phyloP scores from a whole-genome alignment of 2,888 invertebrate species.

The Ganaspis brasiliensis region DNA sequence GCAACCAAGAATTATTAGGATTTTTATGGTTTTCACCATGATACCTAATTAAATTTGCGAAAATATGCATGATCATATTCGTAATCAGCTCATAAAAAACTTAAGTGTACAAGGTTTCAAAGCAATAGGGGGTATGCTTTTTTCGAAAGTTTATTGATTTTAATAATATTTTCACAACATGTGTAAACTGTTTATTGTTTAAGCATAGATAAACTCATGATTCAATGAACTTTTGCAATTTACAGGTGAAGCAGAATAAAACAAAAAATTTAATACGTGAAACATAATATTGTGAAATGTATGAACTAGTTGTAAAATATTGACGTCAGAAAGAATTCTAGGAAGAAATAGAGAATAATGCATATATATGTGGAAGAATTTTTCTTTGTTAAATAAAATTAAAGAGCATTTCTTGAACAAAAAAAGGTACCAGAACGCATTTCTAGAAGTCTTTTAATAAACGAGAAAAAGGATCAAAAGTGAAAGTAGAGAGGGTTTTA shows the following conservation, averaged over 20 bases:
- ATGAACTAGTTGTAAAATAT: neutral
- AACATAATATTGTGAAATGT: neutral
- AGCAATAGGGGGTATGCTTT: too few relatives aligned
- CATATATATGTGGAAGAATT: neutral
- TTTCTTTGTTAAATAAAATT: neutral
- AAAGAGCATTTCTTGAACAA: neutral
- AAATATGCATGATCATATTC: too few relatives aligned
- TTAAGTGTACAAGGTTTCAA: too few relatives aligned
- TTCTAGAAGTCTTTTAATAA: too few relatives aligned
- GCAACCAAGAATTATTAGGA: too few relatives aligned
- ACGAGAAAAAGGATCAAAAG: constrained; percentile 3
- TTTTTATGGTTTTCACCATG: too few relatives aligned
- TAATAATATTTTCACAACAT: too few relatives aligned
- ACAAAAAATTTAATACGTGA: neutral
- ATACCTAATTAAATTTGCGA: too few relatives aligned
- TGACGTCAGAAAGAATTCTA: neutral
- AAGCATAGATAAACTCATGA: too few relatives aligned
- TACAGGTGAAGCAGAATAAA: neutral
- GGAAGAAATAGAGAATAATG: neutral
- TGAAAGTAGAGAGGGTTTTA: constrained; percentile 34
- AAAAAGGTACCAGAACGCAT: neutral
- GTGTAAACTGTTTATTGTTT: too few relatives aligned
- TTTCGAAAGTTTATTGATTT: too few relatives aligned
- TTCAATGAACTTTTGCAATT: neutral
- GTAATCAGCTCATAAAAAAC: too few relatives aligned